Evolutionary conservation across 2,797 vertebrate genomes (phyloP).

Genomic region (Intellagama lesueurii): DNA sequence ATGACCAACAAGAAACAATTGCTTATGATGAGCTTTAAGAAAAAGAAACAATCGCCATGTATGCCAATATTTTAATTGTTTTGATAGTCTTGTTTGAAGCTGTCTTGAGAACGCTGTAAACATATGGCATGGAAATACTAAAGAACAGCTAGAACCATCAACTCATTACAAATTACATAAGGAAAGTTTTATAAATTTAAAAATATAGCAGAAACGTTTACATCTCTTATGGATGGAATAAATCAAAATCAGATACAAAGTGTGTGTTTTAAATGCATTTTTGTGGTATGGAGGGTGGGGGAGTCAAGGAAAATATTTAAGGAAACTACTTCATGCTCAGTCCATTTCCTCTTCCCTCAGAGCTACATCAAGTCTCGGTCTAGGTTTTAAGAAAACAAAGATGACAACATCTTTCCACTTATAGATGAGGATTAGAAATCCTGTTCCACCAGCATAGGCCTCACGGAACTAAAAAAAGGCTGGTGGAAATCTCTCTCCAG

Average conservation of each 20-base stretch:
- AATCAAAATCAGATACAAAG: background rate
- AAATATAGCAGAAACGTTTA: background rate
- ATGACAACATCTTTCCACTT: background rate
- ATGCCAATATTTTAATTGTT: background rate
- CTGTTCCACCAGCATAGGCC: conserved; percentile 10
- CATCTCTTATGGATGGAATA: background rate
- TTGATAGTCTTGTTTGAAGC: background rate
- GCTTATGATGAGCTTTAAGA: background rate
- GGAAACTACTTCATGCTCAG: background rate
- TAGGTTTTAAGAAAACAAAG: background rate
- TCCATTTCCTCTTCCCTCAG: background rate
- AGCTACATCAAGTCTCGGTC: background rate
- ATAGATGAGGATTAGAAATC: conserved; percentile 7
- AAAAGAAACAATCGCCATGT: background rate
- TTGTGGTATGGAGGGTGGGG: background rate
- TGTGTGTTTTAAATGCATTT: background rate
- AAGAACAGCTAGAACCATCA: no score
- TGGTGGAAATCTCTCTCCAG: background rate
- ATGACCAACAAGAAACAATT: background rate
- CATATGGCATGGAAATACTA: background rate
- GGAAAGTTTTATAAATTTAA: no score
- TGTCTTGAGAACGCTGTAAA: background rate
- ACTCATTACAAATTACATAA: no score
- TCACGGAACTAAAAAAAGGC: background rate
- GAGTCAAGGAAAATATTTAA: background rate